Base-by-base conservation (phyloP, 30 jellyfish, hydroid and myxozoan species). In the Clytia hemisphaerica region DNA sequence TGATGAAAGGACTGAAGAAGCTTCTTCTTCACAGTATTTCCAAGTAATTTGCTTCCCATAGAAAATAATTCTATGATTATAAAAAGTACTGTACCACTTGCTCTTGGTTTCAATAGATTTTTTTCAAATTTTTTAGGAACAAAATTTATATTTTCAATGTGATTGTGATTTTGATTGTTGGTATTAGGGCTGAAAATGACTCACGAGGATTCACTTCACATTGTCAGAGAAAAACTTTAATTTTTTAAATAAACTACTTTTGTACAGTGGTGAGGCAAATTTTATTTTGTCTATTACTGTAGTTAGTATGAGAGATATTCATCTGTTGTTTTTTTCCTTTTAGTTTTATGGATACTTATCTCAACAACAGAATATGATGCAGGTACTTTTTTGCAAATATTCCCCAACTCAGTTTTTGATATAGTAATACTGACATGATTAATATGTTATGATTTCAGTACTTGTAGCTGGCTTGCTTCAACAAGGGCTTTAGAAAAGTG, bases 301-400 rank as follows among this genome's bases (percentile, higher is more conserved):
- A 7, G 59, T 26, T 6, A 12, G 12, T 63, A 16, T 33, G 7
- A 32, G 77, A 10, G 19, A 32, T 29, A 14, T 18, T 18, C 21
- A 21, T 0, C 0, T 46, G 19, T 27, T 35, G 9, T 40, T 26
- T 38, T 28, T 58, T 48, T 46, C 34, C 48, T 45, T 81, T 50
- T 47, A 89, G 98, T 89, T 89, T 57, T 89, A 89, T 77, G 98
- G 94, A 25, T 82, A 89, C 46, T 73, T 89, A 18, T 89, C 95
- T 3, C 98, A 89, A 54, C 98, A 89, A 54, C 98, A 89, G 72
- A 89, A 89, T 50, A 89, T 89, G 98, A 81, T 89, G 95, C 98
- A 89, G 94, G 98, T 89, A 61, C n/a, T 14, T 45, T 29, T 7
- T 69, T 69, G 15, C 0, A 0, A 38, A 1, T 1, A 36, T 16